phyloP scores from a whole-genome alignment of 2,888 invertebrate genomes.

The Anagyrus pseudococci region DNA sequence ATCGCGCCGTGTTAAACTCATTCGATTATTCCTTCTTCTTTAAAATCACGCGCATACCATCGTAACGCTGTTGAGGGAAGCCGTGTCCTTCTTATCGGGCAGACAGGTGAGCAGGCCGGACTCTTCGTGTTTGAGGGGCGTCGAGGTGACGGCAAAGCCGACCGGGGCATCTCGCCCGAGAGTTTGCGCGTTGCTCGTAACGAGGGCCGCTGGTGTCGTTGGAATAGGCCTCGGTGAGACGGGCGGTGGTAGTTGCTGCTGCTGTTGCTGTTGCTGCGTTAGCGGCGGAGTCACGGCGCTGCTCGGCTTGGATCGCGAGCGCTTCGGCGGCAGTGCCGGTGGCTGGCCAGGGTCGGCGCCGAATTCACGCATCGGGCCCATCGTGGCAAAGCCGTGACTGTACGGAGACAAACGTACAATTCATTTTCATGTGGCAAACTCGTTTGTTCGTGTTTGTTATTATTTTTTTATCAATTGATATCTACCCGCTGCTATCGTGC shows the following conservation, averaged over 20 bases:
- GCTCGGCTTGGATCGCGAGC: conserved; percentile 61
- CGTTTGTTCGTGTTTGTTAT: too few species aligned
- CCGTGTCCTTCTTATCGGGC: conserved; percentile 49
- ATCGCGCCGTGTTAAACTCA: conserved; percentile 11
- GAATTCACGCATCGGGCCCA: conserved; percentile 53
- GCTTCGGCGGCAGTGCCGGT: conserved; percentile 70
- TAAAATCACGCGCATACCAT: too few species aligned
- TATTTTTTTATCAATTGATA: too few species aligned
- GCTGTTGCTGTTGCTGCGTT: too few species aligned
- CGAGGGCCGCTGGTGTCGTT: not conserved
- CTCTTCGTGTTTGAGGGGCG: conserved; percentile 51
- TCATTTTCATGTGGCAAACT: too few species aligned
- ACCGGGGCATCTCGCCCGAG: conserved; percentile 47
- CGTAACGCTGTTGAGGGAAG: conserved; percentile 39
- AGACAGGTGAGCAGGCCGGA: conserved; percentile 15
- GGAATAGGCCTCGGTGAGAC: conserved; percentile 55
- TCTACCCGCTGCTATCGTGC: conserved; percentile 51
- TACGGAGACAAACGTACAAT: too few species aligned
- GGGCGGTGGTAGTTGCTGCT: conserved; percentile 56
- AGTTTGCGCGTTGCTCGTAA: not conserved
- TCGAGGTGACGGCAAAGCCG: conserved; percentile 49
- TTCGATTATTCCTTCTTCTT: too few species aligned
- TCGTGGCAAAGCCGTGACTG: conserved; percentile 53
- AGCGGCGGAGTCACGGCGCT: conserved; percentile 51
- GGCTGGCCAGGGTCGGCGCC: conserved; percentile 61